Evolutionary conservation across 1,140 invertebrate genomes (phyloP), one percentile per base, ranked within the genome.

Genomic region (Cephus cinctus): DNA sequence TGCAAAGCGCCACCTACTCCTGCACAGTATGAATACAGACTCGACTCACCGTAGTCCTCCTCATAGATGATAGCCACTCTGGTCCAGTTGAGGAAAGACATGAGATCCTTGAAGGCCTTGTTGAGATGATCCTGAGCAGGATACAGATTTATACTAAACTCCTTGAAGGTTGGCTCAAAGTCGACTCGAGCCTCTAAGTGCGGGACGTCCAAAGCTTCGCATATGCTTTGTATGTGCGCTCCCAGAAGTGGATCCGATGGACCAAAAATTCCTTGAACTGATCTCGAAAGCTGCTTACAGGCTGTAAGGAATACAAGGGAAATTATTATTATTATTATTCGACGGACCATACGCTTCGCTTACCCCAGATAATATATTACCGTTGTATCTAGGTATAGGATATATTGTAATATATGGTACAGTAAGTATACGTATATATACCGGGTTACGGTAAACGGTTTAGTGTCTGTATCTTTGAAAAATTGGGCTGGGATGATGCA

Each of bases 21-120:
- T n/a, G n/a, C n/a, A n/a, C n/a, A n/a, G n/a, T n/a, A n/a, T 9
- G 40, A 30, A 11, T 0, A 30, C 9, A 3, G 14, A 9, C 12
- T 15, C 22, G 34, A 75, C 79, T 80, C 69, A 90, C 89, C 87
- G 57, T 87, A 86, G 69, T 89, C 86, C 63, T 94, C 89, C 71
- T 98, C 94, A 64, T 96, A 96, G 22, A 98, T 85, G 51, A 98
- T 89, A 1, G 92, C 93, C 55, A 96, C 91, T 74, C 87, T 86
- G 5, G 90, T 94, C 94, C 94, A 97, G 69, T 95, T 94, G 21
- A 95, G 81, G 67, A 91, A 94, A 16, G 82, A 78, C 74, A 96
- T 91, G 34, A 96, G 80, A 65, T 96, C 93, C 45, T 85, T 82
- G 71, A 93, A 92, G 0, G 94, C 92, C 39, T 83, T 78, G 67